Evolutionary conservation across 2,113 vertebrate genomes (phyloP), one percentile per base, ranked within the genome.

Genomic region (Pelvicachromis taeniatus): DNA sequence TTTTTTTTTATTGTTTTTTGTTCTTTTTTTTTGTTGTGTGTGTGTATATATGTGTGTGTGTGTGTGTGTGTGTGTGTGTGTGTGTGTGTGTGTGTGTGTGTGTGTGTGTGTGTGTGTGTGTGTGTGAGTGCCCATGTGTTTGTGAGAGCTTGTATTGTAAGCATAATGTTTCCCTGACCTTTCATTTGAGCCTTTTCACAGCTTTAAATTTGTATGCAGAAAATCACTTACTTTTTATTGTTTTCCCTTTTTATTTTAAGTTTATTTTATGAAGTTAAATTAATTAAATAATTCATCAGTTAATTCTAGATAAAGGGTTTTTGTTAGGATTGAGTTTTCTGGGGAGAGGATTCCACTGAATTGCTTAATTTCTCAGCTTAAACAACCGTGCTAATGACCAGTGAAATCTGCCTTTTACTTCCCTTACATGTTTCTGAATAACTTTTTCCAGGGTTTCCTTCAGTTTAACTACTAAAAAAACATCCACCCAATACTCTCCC

Each of bases 161-260:
- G 83, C 26, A 3, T 86, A 90, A 87, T 81, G 85, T 89, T 88
- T 79, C 70, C 82, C 50, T 92, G 91, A 93, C 91, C 90, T 93
- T 93, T 94, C 87, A 89, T 88, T 91, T 75, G 73, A 86, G 53
- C 77, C 55, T 42, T 92, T 91, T 81, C 84, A 77, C 56, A 88
- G 21, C 17, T 40, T 56, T 61, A 75, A 10, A 75, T 81, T 70
- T 92, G 63, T 89, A 79, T 86, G 63, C 26, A 56, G 42, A 84
- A 83, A 83, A 40, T 53, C 17, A 16, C 53, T 33, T n/a, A 81
- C 77, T 82, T 52, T 52, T n/a, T n/a, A 52, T 33, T 75, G 9
- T 75, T 75, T 75, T 5, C 23, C 45, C n/a, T n/a, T n/a, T 78
- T 53, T 75, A 63, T 63, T 31, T 50, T 9, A 77, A n/a, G n/a